Percentiles rank a stretch among this genome's conserved stretches.
Evolutionary conservation across 2,113 vertebrate genomes (phyloP).

Genomic region (Dolichallabes microphthalmus): DNA sequence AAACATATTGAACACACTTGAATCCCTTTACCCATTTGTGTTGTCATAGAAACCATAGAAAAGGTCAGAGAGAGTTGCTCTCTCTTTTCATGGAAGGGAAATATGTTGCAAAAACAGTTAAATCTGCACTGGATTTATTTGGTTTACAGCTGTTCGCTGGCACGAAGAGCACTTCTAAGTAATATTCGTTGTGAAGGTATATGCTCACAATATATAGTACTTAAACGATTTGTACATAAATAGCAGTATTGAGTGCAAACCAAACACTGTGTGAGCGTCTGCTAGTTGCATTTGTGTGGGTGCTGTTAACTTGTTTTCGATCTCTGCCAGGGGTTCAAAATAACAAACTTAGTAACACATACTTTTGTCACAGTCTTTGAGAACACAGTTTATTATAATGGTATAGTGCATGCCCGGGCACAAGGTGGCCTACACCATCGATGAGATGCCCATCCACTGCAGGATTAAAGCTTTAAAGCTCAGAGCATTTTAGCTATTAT

Average conservation of each 20-base stretch:
- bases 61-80: slow-evolving; percentile 58
- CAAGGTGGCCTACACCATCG: no score
- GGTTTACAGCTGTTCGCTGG: slow-evolving; percentile 40
- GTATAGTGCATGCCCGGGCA: no score
- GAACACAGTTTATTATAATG: not conserved
- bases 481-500: no score
- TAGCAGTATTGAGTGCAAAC: not conserved
- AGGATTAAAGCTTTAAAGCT: no score
- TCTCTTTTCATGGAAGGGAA: slow-evolving; percentile 52
- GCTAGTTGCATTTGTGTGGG: slow-evolving; percentile 8
- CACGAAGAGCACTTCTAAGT: slow-evolving; percentile 15
- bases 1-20: slow-evolving; percentile 56
- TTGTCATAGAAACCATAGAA: slow-evolving; percentile 70
- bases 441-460: no score
- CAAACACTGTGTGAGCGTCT: not conserved
- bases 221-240: slow-evolving; percentile 5
- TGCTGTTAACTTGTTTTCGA: not conserved
- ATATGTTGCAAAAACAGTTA: slow-evolving; percentile 52
- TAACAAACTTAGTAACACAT: not conserved
- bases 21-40: slow-evolving; percentile 57
- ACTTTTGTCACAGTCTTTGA: not conserved
- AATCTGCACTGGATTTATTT: slow-evolving; percentile 46
- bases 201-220: not conserved
- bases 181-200: slow-evolving; percentile 1
- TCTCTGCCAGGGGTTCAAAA: not conserved